These are phyloP conservation scores for Xylota segnis DNA, from an alignment of 2,888 invertebrate genomes.

Conservation along the genomic window DNA sequence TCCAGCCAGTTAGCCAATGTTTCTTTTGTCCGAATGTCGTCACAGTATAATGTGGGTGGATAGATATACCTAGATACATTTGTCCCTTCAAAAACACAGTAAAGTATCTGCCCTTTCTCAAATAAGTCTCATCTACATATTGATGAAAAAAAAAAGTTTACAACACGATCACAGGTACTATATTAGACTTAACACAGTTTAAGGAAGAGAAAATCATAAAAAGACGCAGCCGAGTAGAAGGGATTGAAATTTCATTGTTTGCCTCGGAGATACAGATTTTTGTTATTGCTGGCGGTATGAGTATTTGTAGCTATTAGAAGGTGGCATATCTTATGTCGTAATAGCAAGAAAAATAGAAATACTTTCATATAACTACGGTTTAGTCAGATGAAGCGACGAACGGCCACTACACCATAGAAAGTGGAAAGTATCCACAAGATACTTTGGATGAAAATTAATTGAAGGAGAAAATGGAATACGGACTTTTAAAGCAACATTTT, in stretches of 20 bases:
- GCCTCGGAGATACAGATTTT: constrained; percentile 13
- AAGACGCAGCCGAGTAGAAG: background rate
- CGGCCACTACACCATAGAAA: constrained; percentile 57
- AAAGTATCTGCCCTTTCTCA: constrained; percentile 49
- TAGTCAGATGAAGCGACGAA: constrained; percentile 59
- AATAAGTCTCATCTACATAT: constrained; percentile 48
- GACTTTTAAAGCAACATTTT: constrained; percentile 60
- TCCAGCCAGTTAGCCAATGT: constrained; percentile 14
- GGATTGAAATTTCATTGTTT: constrained; percentile 53
- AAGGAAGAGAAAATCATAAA: constrained; percentile 56
- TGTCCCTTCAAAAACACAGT: background rate
- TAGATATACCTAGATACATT: constrained; percentile 4
- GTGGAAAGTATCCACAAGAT: constrained; percentile 69
- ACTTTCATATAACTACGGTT: constrained; percentile 54
- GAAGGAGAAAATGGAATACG: constrained; percentile 67
- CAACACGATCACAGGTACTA: constrained; percentile 34
- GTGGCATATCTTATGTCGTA: constrained; percentile 70
- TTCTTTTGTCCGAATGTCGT: constrained; percentile 8
- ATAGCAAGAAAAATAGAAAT: constrained; percentile 33
- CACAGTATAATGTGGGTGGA: constrained; percentile 49
- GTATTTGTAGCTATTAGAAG: constrained; percentile 57
- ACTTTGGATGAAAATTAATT: constrained; percentile 69
- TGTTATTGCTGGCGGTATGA: background rate
- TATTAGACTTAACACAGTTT: constrained; percentile 18
- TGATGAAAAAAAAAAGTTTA: background rate